A percentile compares a stretch with the other conserved stretches of the same genome.
Evolutionary conservation across 1,140 invertebrate species (phyloP).

Genomic region (Sycophaga agraensis): DNA sequence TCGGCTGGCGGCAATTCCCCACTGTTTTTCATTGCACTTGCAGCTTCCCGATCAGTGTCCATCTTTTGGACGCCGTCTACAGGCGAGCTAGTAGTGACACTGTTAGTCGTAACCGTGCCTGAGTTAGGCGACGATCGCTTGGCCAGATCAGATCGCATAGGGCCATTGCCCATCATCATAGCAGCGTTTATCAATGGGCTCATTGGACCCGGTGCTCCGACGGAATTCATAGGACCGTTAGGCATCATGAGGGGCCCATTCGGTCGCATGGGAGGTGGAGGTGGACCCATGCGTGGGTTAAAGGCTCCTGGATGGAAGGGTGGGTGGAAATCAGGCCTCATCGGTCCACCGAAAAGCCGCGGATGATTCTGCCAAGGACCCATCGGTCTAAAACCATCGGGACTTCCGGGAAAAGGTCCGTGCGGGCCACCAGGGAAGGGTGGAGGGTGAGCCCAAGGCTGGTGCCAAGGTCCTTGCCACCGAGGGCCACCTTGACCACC

Average conservation of each 20-base stretch:
- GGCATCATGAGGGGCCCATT: conserved; percentile 46
- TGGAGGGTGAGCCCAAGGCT: conserved; percentile 48
- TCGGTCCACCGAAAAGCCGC: neutral
- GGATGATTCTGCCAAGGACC: conserved; percentile 51
- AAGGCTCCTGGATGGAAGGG: conserved; percentile 46
- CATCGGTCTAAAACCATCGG: conserved; percentile 39
- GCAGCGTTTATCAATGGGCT: conserved; percentile 38
- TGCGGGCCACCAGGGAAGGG: conserved; percentile 3
- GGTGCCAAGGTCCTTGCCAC: conserved; percentile 53
- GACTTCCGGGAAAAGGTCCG: conserved; percentile 39
- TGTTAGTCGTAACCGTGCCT: neutral
- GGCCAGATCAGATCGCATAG: neutral
- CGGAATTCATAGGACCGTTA: conserved; percentile 44
- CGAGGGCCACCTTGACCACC: conserved; percentile 41
- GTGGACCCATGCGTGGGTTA: conserved; percentile 44
- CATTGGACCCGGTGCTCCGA: conserved; percentile 39
- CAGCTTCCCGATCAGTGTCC: neutral
- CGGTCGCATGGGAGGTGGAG: conserved; percentile 39
- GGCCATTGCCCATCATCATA: conserved; percentile 37
- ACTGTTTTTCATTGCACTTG: neutral
- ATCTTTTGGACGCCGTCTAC: neutral
- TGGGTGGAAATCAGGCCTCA: conserved; percentile 18
- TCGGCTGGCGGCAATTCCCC: conserved; percentile 62
- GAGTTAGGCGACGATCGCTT: neutral
- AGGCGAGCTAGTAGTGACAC: neutral